These are phyloP conservation scores for Nothoprocta perdicaria DNA, from an alignment of 2,113 vertebrate genomes.

Conservation along the genomic window DNA sequence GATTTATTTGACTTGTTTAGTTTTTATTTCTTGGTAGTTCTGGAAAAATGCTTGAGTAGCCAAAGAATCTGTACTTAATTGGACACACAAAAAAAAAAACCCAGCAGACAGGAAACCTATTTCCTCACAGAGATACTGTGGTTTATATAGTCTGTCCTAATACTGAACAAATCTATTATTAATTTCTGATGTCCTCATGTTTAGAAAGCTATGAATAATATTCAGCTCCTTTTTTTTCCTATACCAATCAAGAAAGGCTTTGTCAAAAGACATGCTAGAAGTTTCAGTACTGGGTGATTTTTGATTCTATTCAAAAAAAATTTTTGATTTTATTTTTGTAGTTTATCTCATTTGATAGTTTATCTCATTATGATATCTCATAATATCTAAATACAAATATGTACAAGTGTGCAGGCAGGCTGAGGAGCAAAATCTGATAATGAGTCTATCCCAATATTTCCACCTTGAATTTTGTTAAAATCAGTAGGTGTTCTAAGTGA, in stretches of 20 bases:
- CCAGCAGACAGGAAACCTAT: constrained; percentile 78
- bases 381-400: not conserved
- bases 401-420: not conserved
- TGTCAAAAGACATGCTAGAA: not conserved
- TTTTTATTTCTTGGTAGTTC: constrained; percentile 74
- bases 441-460: not conserved
- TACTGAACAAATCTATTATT: constrained; percentile 43
- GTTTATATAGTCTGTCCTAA: constrained; percentile 69
- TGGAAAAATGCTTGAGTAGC: constrained; percentile 74
- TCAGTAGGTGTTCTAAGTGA: not conserved
- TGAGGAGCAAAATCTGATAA: constrained; percentile 9
- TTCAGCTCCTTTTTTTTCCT: not conserved
- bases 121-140: constrained; percentile 77
- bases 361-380: not conserved
- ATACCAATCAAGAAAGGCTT: not conserved
- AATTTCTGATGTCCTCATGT: constrained; percentile 63
- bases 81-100: constrained; percentile 63
- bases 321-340: not conserved
- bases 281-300: not conserved
- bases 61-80: constrained; percentile 81
- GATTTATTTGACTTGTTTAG: constrained; percentile 60
- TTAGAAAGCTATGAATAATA: constrained; percentile 55
- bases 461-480: not conserved
- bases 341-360: not conserved
- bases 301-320: not conserved